Percentiles rank a stretch among this genome's conserved stretches.
These are phyloP conservation scores for Leptogaster cylindrica DNA, from an alignment of 2,888 invertebrate species.

Conservation along the genomic window DNA sequence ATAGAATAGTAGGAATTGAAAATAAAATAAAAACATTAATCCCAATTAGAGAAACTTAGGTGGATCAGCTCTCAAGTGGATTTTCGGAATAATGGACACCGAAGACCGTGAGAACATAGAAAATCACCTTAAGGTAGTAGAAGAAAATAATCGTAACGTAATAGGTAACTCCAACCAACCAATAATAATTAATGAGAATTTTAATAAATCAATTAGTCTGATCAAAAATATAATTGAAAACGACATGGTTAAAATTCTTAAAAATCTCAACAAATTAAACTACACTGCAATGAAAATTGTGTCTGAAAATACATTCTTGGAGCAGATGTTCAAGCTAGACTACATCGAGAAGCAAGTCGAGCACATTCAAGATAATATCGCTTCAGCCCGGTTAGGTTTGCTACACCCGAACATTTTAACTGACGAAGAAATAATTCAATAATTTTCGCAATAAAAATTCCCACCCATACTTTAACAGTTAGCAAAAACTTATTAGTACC, in stretches of 20 bases:
- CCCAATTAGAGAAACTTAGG: no score
- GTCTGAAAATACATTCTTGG: constrained; percentile 9
- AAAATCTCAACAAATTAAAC: constrained; percentile 1
- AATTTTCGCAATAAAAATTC: constrained; percentile 5
- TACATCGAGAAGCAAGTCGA: constrained; percentile 23
- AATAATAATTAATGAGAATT: no score
- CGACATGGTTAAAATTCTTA: not conserved
- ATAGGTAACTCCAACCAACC: no score
- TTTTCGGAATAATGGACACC: no score
- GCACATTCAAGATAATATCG: constrained; percentile 21
- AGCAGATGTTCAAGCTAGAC: constrained; percentile 14
- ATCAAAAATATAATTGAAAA: not conserved
- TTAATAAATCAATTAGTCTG: no score
- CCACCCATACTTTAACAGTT: not conserved
- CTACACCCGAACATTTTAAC: constrained; percentile 19
- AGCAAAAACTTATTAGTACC: constrained; percentile 29
- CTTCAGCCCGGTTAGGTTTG: constrained; percentile 12
- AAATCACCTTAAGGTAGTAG: no score
- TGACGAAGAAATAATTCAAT: constrained; percentile 2
- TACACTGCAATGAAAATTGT: constrained; percentile 3
- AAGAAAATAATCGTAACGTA: no score
- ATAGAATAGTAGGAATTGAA: no score
- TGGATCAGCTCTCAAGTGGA: no score
- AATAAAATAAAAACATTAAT: no score
- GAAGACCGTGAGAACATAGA: no score